Percentiles rank a stretch among this genome's conserved stretches.
Conservation (phyloP, 2,888 invertebrate genomes). For the Eurytoma adleriae region DNA sequence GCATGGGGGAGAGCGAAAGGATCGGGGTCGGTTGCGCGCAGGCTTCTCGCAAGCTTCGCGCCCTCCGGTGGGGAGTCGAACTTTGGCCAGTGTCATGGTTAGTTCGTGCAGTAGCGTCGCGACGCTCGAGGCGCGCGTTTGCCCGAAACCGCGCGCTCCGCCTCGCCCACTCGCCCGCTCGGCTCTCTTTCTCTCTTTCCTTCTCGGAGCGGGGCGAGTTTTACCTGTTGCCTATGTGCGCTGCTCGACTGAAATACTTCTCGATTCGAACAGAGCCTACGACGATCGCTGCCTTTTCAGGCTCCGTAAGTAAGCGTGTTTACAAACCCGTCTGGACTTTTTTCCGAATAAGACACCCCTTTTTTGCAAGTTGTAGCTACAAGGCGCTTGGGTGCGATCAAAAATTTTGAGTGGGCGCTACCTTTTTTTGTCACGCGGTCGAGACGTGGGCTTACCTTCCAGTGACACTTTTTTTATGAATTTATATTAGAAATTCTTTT, state of each 20-base stretch:
- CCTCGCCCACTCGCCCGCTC: neutral
- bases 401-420: too few species aligned
- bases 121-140: constrained; percentile 33
- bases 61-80: constrained; percentile 17
- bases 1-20: neutral
- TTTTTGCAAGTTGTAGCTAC: too few species aligned
- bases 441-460: too few species aligned
- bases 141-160: neutral
- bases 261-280: constrained; percentile 5
- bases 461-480: too few species aligned
- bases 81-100: constrained; percentile 19
- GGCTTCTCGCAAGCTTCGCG: constrained; percentile 6
- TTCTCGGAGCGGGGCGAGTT: neutral
- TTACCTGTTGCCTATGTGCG: constrained; percentile 11
- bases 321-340: too few species aligned
- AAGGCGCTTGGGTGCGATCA: too few species aligned
- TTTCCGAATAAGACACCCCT: too few species aligned
- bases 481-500: too few species aligned
- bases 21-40: neutral
- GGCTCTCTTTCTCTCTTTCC: neutral
- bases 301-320: neutral
- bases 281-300: neutral
- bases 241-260: neutral
- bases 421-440: too few species aligned
- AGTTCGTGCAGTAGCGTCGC: constrained; percentile 35